Conservation (phyloP, 2,888 invertebrate genomes). For the Poecilobothrus nobilitatus region DNA sequence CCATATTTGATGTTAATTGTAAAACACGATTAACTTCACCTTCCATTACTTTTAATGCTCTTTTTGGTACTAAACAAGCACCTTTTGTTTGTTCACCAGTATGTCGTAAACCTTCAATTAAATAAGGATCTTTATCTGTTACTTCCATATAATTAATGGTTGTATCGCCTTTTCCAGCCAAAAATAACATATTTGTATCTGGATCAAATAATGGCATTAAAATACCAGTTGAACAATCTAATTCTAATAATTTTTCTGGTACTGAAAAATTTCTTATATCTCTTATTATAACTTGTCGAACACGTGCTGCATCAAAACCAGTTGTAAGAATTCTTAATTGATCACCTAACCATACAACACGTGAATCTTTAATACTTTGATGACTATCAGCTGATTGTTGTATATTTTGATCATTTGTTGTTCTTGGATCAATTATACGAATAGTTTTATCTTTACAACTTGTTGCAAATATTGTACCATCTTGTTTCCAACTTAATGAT, state of each 20-base stretch:
- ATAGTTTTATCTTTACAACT: conserved; percentile 88
- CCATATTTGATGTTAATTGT: conserved; percentile 74
- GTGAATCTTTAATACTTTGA: conserved; percentile 83
- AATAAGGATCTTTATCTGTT: conserved; percentile 75
- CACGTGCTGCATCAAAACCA: conserved; percentile 78
- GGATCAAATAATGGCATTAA: conserved; percentile 87
- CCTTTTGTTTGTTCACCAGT: conserved; percentile 94
- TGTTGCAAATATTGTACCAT: conserved; percentile 68
- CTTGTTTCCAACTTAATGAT: conserved; percentile 81
- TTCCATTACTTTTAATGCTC: conserved; percentile 90
- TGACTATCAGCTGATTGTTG: conserved; percentile 65
- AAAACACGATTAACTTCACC: conserved; percentile 90
- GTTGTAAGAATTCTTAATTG: conserved; percentile 76
- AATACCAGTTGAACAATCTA: conserved; percentile 83
- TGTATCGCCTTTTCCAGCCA: conserved; percentile 91
- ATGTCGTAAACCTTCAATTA: conserved; percentile 81
- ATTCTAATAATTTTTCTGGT: conserved; percentile 67
- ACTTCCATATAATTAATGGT: conserved; percentile 86
- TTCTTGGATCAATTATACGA: conserved; percentile 75
- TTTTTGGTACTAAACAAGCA: conserved; percentile 83
- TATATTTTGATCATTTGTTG: conserved; percentile 49
- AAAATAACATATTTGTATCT: conserved; percentile 91
- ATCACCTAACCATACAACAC: conserved; percentile 85
- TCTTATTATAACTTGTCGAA: conserved; percentile 80
- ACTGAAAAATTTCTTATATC: conserved; percentile 73